These are phyloP conservation scores for Araneus ventricosus DNA, from an alignment of 1,140 invertebrate species.

Conservation along the genomic window DNA sequence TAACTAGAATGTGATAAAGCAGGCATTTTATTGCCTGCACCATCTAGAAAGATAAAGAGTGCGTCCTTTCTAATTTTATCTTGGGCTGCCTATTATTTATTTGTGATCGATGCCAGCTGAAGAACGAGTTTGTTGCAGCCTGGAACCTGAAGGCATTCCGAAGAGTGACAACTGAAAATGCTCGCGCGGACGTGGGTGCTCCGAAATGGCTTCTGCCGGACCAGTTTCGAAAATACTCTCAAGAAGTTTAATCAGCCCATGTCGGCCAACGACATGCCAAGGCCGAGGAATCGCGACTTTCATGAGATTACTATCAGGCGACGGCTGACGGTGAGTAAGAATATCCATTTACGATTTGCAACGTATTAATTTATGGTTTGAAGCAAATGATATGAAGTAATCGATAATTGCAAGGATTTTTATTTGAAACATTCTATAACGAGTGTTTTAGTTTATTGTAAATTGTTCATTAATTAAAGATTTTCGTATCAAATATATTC, in stretches of 20 bases:
- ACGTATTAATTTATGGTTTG: too few relatives aligned
- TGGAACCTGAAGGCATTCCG: background rate
- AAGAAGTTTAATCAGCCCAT: slow-evolving; percentile 71
- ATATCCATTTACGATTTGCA: background rate
- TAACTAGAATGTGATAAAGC: background rate
- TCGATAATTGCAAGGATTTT: too few relatives aligned
- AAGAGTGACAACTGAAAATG: background rate
- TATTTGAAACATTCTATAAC: too few relatives aligned
- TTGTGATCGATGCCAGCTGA: background rate
- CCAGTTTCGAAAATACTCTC: background rate
- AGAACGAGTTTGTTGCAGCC: background rate
- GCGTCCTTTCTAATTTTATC: background rate
- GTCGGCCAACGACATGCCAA: slow-evolving; percentile 66
- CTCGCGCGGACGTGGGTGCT: background rate
- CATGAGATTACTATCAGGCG: slow-evolving; percentile 78
- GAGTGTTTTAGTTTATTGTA: too few relatives aligned
- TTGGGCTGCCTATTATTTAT: background rate
- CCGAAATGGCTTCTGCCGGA: background rate
- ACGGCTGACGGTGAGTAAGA: slow-evolving; percentile 76
- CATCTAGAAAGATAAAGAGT: background rate
- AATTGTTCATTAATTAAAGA: too few relatives aligned
- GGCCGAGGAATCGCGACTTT: slow-evolving; percentile 78
- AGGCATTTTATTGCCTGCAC: background rate
- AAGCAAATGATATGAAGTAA: too few relatives aligned
- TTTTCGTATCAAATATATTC: too few relatives aligned